A percentile compares a stretch with the other conserved stretches of the same genome.
phyloP scores from a whole-genome alignment of 2,888 invertebrate species.

The Drosophila subsilvestris region DNA sequence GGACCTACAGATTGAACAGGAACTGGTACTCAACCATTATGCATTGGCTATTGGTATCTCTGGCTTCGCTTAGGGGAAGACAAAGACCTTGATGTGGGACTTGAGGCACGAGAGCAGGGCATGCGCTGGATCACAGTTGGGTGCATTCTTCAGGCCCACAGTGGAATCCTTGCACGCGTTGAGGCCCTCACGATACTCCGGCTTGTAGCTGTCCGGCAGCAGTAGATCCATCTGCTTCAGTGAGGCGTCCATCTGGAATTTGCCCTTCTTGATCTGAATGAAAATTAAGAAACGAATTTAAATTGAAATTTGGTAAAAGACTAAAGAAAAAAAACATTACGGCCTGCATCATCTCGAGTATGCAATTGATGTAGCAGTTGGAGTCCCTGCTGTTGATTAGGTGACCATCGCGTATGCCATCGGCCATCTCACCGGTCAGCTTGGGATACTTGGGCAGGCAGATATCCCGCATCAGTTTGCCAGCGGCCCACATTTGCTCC shows the following conservation, averaged over 20 bases:
- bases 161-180: constrained; percentile 76
- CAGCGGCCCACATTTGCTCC: constrained; percentile 87
- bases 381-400: constrained; percentile 80
- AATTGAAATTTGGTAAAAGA: no score
- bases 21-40: neutral
- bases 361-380: constrained; percentile 86
- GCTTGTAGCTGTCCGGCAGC: constrained; percentile 81
- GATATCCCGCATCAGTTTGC: constrained; percentile 87
- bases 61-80: constrained; percentile 73
- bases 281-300: neutral
- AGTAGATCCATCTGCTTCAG: constrained; percentile 83
- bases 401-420: constrained; percentile 74
- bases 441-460: constrained; percentile 87
- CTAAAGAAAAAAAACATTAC: constrained; percentile 76
- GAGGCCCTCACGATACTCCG: constrained; percentile 74
- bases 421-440: constrained; percentile 74
- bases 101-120: constrained; percentile 75
- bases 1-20: neutral
- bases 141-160: constrained; percentile 79
- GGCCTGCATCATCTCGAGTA: constrained; percentile 85
- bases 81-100: constrained; percentile 71
- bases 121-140: constrained; percentile 80
- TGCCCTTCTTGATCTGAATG: constrained; percentile 83
- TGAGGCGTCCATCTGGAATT: constrained; percentile 80
- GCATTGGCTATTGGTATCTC: neutral